phyloP scores from a whole-genome alignment of 92 coral and sea anemone species.

The Epizoanthus illoricatus region DNA sequence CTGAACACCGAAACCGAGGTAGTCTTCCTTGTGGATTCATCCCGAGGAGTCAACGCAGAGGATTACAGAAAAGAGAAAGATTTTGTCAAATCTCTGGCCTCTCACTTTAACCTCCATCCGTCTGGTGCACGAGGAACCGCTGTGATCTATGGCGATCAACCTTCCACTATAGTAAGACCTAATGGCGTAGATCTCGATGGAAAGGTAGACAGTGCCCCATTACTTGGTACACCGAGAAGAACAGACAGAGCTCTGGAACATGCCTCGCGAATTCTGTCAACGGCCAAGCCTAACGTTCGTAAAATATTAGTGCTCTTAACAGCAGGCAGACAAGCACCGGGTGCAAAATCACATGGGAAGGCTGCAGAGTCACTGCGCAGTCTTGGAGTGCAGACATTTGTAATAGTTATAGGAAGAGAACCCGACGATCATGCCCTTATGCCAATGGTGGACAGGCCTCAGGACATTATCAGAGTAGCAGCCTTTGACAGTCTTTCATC shows the following conservation, averaged over 20 bases:
- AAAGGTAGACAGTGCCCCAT: slow-evolving; percentile 46
- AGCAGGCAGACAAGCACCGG: slow-evolving; percentile 56
- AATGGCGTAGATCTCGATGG: slow-evolving; percentile 19
- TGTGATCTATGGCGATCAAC: slow-evolving; percentile 42
- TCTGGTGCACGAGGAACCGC: slow-evolving; percentile 47
- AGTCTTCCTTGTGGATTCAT: slow-evolving; percentile 71
- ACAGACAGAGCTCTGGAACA: slow-evolving; percentile 50
- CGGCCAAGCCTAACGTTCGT: slow-evolving; percentile 40
- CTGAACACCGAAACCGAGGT: slow-evolving; percentile 45
- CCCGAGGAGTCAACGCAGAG: slow-evolving; percentile 31
- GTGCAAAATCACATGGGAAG: slow-evolving; percentile 34
- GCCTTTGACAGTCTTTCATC: slow-evolving; percentile 18
- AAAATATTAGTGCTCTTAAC: slow-evolving; percentile 60
- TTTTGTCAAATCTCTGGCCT: slow-evolving; percentile 56
- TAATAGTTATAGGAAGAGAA: slow-evolving; percentile 58
- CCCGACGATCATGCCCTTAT: slow-evolving; percentile 19
- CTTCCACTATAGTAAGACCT: slow-evolving; percentile 36
- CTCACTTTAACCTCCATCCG: slow-evolving; percentile 43
- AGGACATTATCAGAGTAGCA: slow-evolving; percentile 36
- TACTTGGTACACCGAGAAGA: slow-evolving; percentile 51
- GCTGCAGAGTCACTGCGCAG: slow-evolving; percentile 52
- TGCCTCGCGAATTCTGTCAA: slow-evolving; percentile 37
- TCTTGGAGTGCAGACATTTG: slow-evolving; percentile 59
- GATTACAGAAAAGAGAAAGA: slow-evolving; percentile 55
- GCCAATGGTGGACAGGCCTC: slow-evolving; percentile 21